Evolutionary conservation across 2,888 invertebrate genomes (phyloP).

Genomic region (Atethmia centrago): DNA sequence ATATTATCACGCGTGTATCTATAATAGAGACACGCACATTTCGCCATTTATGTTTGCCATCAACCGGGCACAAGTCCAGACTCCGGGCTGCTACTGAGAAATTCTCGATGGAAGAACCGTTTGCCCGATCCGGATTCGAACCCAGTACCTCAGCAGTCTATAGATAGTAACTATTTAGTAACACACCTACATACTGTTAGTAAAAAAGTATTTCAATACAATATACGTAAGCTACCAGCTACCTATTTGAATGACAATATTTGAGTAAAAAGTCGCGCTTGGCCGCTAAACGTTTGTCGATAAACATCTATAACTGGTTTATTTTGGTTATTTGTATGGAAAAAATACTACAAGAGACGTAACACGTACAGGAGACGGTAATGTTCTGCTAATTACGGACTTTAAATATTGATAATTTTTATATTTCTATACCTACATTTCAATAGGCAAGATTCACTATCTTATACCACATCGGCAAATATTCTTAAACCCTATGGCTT

Average conservation of each 20-base stretch:
- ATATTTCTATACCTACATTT: background rate
- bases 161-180: background rate
- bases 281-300: conserved; percentile 31
- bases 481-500: background rate
- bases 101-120: background rate
- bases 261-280: conserved; percentile 34
- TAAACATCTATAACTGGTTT: conserved; percentile 22
- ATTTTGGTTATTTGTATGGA: conserved; percentile 2
- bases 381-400: conserved; percentile 2
- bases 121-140: background rate
- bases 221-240: background rate
- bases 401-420: background rate
- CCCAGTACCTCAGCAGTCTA: too few relatives aligned
- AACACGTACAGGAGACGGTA: too few relatives aligned
- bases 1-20: background rate
- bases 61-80: background rate
- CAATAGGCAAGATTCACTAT: background rate
- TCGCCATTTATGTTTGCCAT: background rate
- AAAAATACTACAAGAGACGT: background rate
- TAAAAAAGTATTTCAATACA: too few relatives aligned
- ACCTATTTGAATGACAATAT: conserved; percentile 30
- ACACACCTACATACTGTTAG: too few relatives aligned
- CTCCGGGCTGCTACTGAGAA: background rate
- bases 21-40: background rate
- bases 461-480: too few relatives aligned